Base-by-base conservation (phyloP, 2,113 vertebrate genomes). In the Stercorarius parasiticus region DNA sequence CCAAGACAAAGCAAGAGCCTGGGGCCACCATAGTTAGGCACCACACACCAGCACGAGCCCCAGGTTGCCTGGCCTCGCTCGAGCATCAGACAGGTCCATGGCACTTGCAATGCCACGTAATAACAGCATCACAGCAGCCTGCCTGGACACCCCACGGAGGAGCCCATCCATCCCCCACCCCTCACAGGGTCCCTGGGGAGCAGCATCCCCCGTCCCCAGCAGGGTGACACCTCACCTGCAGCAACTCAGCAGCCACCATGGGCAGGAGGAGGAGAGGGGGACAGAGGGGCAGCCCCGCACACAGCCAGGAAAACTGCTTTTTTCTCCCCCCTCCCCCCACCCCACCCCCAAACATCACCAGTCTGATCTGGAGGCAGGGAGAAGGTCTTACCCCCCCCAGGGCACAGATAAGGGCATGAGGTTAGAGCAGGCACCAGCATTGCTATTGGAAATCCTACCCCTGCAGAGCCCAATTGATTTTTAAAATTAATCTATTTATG, bases 171-270 rank as follows among this genome's bases (percentile, higher is more conserved):
- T 15, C 56, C n/a, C 53, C 13, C 34, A 13, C 9, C 1, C 12
- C 50, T 32, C 67, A 4, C 15, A 9, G 4, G 23, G 25, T 18
- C 43, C 42, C 34, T 30, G 34, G 21, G 42, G 23, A 93, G 29
- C 70, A 89, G 18, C 74, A 52, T 18, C 11, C 1, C 1, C 23
- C 14, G 12, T 42, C 23, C 47, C 53, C 88, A 56, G 32, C 20
- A 61, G 40, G 52, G 8, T 3, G 5, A 3, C 22, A 22, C 27
- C 9, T 42, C 30, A 15, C 21, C 59, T 6, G 5, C 32, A 53
- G 2, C 15, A 1, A 3, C 49, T 3, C 30, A 3, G 4, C 53
- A n/a, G 49, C 11, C 9, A 5, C 26, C 43, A 1, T 0, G 7
- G 66, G 58, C 36, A 73, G 59, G 43, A 43, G 10, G 15, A 15